Evolutionary conservation across 2,888 invertebrate genomes (phyloP).

Genomic region (Flexamia atlantica): DNA sequence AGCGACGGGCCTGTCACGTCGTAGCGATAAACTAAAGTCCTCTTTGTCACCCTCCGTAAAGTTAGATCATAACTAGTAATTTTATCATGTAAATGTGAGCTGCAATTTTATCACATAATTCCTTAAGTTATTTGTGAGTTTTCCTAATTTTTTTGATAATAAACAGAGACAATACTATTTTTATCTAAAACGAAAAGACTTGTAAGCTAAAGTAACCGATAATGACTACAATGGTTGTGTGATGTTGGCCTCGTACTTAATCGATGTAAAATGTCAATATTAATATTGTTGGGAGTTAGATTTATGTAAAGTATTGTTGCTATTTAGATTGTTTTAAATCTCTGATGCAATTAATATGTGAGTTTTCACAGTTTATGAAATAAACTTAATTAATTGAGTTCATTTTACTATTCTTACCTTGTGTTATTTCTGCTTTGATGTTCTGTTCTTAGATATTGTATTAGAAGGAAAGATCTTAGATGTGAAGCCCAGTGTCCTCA

Average conservation of each 20-base stretch:
- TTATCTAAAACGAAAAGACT: background rate
- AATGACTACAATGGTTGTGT: slow-evolving; percentile 26
- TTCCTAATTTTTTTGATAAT: background rate
- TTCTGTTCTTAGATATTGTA: no score
- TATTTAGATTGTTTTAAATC: slow-evolving; percentile 28
- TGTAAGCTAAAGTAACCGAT: background rate
- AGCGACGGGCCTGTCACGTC: background rate
- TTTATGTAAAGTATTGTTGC: slow-evolving; percentile 14
- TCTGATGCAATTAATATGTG: slow-evolving; percentile 24
- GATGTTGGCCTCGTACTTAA: slow-evolving; percentile 19
- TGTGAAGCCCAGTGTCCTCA: no score
- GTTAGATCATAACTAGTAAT: slow-evolving; percentile 9
- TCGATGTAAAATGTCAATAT: slow-evolving; percentile 5
- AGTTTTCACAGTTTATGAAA: slow-evolving; percentile 6
- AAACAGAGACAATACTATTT: background rate
- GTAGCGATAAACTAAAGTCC: background rate
- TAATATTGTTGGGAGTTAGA: slow-evolving; percentile 27
- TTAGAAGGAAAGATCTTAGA: no score
- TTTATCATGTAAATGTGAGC: no score
- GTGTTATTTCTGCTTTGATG: no score
- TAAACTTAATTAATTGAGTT: slow-evolving; percentile 6
- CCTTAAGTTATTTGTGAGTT: slow-evolving; percentile 6
- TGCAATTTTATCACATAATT: slow-evolving; percentile 30
- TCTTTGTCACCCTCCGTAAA: background rate
- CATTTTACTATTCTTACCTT: background rate